Evolutionary conservation across 2,888 invertebrate genomes (phyloP), one percentile per base, ranked within the genome.

Genomic region (Meteorus cinctellus): DNA sequence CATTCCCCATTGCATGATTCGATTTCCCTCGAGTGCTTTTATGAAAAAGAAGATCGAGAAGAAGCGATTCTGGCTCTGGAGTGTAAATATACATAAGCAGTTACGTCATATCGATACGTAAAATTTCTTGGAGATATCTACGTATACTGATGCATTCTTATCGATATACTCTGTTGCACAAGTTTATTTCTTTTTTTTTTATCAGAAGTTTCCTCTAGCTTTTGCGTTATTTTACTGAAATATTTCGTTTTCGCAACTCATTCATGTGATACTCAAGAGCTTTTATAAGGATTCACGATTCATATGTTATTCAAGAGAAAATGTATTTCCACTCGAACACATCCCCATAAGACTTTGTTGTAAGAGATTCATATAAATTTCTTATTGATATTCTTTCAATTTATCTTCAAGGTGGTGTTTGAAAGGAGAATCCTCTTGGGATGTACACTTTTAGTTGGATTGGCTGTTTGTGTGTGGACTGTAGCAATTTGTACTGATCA

Each of bases 341-440:
- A 16, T n/a, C n/a, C n/a, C n/a, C 4, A n/a, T 16, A 4, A 48
- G n/a, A 19, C 19, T n/a, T n/a, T 31, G 55, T 10, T 16, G 41
- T 34, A 19, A 34, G 16, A 55, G 12, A 31, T 68, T 16, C 24
- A 31, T 27, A 41, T 60, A 16, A 36, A 63, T 10, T 51, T 19
- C 34, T 65, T 6, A 65, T 65, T 36, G 65, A 65, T 36, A 65
- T 65, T 65, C 63, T 31, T 63, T 12, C 10, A 51, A 51, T 72
- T 31, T 31, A 14, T n/a, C 36, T 62, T 62, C 34, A 60, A 89
- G 89, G 86, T 94, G 74, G 91, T 95, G 81, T 91, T 95, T 70
- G 95, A 95, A 87, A 91, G 95, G 68, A 91, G 95, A 14, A 91
- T 94, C n/a, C 91, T 96, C 45, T 92, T 95, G 74, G 93, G 92